Base-by-base conservation (phyloP, 2,888 invertebrate species). In the Synergus japonicus region DNA sequence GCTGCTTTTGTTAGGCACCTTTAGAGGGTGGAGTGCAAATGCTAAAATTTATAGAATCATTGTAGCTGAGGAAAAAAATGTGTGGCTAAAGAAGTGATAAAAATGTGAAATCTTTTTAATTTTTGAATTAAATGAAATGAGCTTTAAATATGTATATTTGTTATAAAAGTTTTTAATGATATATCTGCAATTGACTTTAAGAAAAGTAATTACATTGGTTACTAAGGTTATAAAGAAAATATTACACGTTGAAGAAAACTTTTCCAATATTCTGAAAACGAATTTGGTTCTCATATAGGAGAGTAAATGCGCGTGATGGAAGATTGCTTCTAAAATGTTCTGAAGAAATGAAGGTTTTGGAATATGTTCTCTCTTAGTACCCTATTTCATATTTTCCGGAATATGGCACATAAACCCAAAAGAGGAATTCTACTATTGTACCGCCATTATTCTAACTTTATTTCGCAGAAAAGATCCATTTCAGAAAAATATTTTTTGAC, bases 261-360 rank as follows among this genome's bases (percentile, higher is more conserved):
- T 54, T 73, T 73, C 49, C 54, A 54, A 73, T 54, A 73, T 49
- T n/a, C 15, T 29, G 37, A 9, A 54, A 29, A n/a, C 49, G 54
- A 73, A 54, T 54, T 73, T 73, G 10, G 0, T 4, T 73, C 49
- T 54, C 5, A 73, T 54, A 37, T 73, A n/a, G n/a, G 37, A 54
- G 10, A 15, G 29, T 43, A 15, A 44, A 49, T 49, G 18, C 46
- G 46, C 22, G 29, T 29, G 29, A 15, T 43, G 44, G 10, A 29
- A 10, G 10, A 37, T 9, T 54, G n/a, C 49, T 54, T 37, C 18
- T 22, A 18, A 18, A 22, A 67, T 46, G 67, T 13, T 67, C 22
- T 13, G 18, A 22, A 22, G 18, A 44, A 46, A 46, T n/a, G 18
- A 22, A 22, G 8, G 22, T 22, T 44, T 67, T 18, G 10, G 12